These are phyloP conservation scores for Collichthys lucidus DNA, from an alignment of 2,113 vertebrate species.

Conservation along the genomic window DNA sequence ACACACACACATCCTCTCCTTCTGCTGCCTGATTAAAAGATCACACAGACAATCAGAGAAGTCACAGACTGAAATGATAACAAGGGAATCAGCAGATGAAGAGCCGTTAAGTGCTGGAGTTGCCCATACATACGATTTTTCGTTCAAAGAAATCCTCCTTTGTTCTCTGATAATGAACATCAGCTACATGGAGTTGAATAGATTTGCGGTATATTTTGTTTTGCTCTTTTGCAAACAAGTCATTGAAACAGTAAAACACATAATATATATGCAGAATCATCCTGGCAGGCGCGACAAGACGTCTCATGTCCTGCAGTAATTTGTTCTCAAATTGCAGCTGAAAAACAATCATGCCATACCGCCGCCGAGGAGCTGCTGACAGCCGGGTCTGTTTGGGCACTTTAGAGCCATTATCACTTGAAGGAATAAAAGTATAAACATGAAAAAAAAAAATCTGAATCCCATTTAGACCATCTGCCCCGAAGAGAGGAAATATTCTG, in stretches of 20 bases:
- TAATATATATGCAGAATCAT: slow-evolving; percentile 27
- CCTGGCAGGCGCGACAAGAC: neutral
- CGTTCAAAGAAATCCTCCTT: slow-evolving; percentile 14
- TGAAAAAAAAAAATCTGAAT: slow-evolving; percentile 17
- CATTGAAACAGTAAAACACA: slow-evolving; percentile 23
- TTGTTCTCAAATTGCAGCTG: slow-evolving; percentile 34
- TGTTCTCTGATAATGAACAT: neutral
- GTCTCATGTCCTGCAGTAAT: slow-evolving; percentile 26
- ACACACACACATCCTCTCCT: neutral
- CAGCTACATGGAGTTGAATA: neutral
- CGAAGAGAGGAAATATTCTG: neutral
- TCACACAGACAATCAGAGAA: slow-evolving; percentile 32
- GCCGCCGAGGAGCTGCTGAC: slow-evolving; percentile 15
- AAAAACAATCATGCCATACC: slow-evolving; percentile 31
- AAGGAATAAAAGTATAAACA: neutral
- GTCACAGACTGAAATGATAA: slow-evolving; percentile 27
- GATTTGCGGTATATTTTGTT: neutral
- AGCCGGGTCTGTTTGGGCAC: neutral
- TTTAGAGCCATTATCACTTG: slow-evolving; percentile 31
- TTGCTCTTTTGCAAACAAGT: neutral
- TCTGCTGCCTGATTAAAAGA: slow-evolving; percentile 22
- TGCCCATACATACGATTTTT: neutral
- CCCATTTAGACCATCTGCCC: neutral
- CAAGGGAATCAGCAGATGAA: slow-evolving; percentile 1
- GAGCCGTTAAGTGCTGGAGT: neutral